Conservation (phyloP, 2,797 vertebrate species). For the Epinephelus awoara region DNA sequence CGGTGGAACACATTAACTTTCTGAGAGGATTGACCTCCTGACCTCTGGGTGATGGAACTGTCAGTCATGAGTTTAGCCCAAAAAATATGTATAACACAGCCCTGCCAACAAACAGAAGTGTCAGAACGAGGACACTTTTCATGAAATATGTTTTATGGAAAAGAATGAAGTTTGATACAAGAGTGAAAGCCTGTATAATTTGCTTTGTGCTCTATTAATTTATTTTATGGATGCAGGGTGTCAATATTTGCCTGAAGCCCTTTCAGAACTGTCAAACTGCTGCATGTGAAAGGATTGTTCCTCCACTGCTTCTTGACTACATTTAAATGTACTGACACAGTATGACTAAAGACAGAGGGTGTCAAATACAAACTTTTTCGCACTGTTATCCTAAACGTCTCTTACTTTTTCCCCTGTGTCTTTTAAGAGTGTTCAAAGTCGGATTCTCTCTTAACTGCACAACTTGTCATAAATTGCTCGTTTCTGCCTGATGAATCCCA, state of each 20-base stretch:
- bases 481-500: background rate
- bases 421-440: background rate
- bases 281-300: background rate
- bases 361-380: background rate
- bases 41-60: constrained; percentile 29
- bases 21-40: constrained; percentile 26
- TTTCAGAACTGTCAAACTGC: background rate
- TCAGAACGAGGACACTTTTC: background rate
- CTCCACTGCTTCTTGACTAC: background rate
- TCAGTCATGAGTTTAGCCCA: constrained; percentile 1
- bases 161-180: background rate
- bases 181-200: constrained; percentile 13
- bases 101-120: background rate
- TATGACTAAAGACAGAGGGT: background rate
- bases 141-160: background rate
- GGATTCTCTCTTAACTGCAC: background rate
- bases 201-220: constrained; percentile 2
- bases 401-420: background rate
- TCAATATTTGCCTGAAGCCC: background rate
- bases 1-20: background rate
- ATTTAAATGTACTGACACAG: background rate
- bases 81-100: background rate
- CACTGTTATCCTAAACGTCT: background rate
- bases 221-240: background rate
- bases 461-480: background rate